Conservation (phyloP, 2,888 invertebrate species). For the Amiota mariae region DNA sequence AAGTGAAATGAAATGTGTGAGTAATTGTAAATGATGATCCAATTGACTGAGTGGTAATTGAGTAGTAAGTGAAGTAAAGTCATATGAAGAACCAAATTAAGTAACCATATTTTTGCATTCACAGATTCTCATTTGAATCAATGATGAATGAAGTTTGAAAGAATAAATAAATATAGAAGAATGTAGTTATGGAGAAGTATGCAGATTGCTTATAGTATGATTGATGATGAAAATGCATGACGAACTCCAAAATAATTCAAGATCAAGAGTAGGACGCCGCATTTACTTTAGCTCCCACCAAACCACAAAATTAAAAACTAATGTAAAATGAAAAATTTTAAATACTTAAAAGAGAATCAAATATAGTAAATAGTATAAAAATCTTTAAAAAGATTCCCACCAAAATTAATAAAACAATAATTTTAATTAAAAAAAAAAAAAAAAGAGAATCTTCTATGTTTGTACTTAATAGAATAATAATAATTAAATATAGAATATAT, state of each 20-base stretch:
- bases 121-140: no score
- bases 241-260: conserved; percentile 19
- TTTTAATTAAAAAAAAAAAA: no score
- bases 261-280: not conserved
- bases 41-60: no score
- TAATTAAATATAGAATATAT: no score
- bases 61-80: conserved; percentile 29
- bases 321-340: conserved; percentile 4
- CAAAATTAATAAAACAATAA: no score
- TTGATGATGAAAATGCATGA: conserved; percentile 40
- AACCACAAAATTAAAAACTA: conserved; percentile 12
- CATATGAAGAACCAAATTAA: conserved; percentile 22
- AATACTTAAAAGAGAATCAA: conserved; percentile 16
- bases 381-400: no score
- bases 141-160: not conserved
- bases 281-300: conserved; percentile 7
- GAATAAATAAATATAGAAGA: not conserved
- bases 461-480: no score
- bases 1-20: no score
- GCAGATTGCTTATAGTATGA: not conserved
- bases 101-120: not conserved
- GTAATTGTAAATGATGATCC: not conserved
- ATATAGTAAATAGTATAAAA: not conserved
- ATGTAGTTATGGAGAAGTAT: conserved; percentile 19
- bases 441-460: no score